These are phyloP conservation scores for Ormyrus labotus DNA, from an alignment of 2,888 invertebrate species.

Conservation along the genomic window DNA sequence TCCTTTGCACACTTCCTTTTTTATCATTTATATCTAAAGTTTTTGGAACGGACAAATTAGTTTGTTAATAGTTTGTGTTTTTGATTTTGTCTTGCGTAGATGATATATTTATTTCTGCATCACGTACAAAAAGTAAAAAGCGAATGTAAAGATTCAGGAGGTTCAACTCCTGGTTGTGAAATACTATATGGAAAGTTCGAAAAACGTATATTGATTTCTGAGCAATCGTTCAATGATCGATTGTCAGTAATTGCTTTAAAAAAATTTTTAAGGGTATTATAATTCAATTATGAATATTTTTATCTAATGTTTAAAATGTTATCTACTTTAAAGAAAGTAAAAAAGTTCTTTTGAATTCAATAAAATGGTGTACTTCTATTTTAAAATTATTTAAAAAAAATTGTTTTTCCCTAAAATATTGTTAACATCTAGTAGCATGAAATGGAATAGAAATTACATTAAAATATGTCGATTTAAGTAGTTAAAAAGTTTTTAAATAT, in stretches of 20 bases:
- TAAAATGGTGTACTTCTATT: too few species aligned
- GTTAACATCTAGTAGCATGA: too few species aligned
- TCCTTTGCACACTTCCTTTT: constrained; percentile 30
- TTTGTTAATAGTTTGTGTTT: background rate
- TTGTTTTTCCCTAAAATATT: too few species aligned
- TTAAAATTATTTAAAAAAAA: too few species aligned
- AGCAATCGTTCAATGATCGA: too few species aligned
- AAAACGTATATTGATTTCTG: too few species aligned
- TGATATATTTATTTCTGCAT: constrained; percentile 28
- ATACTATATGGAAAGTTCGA: background rate
- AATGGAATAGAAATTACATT: too few species aligned
- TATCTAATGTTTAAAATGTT: background rate
- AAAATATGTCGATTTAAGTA: too few species aligned
- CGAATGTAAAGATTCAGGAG: constrained; percentile 14
- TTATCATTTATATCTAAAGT: background rate
- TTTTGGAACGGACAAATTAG: background rate
- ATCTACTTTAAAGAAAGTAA: constrained; percentile 5
- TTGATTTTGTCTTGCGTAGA: background rate
- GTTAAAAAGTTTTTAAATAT: too few species aligned
- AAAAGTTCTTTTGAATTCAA: constrained; percentile 14
- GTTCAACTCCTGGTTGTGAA: constrained; percentile 32
- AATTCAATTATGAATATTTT: background rate
- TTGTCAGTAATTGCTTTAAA: too few species aligned
- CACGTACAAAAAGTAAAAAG: constrained; percentile 47
- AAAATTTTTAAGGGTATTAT: too few species aligned